A percentile compares a stretch with the other conserved stretches of the same genome.
Evolutionary conservation across 2,797 vertebrate species (phyloP).

Genomic region (Sphaeramia orbicularis): DNA sequence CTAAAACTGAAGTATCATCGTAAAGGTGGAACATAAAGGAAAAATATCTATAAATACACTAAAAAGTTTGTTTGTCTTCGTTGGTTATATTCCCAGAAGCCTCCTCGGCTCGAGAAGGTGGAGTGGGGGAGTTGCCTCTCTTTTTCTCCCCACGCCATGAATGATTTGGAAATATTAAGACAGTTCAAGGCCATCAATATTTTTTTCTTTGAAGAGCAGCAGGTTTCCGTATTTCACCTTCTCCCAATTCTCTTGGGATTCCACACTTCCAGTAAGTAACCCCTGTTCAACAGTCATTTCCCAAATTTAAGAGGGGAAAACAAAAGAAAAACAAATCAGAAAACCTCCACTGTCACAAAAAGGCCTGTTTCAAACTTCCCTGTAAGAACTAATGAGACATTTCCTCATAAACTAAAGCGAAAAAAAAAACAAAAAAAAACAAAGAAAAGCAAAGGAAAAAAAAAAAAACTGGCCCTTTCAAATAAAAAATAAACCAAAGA

Average conservation of each 20-base stretch:
- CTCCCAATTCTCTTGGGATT: conserved; percentile 77
- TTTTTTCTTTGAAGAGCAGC: conserved; percentile 90
- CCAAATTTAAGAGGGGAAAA: conserved; percentile 69
- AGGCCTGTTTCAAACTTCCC: conserved; percentile 64
- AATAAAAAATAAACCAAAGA: conserved; percentile 53
- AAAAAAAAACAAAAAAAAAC: conserved; percentile 16
- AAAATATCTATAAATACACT: conserved; percentile 89
- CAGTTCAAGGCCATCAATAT: conserved; percentile 90
- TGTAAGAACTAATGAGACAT: conserved; percentile 60
- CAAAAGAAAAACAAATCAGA: conserved; percentile 62
- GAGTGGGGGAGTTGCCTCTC: conserved; percentile 63
- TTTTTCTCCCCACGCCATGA: conserved; percentile 68
- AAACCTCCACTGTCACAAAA: conserved; percentile 75
- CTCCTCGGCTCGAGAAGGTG: conserved; percentile 80
- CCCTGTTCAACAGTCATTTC: conserved; percentile 81
- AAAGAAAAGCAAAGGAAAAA: conserved; percentile 60
- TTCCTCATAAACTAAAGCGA: conserved; percentile 59
- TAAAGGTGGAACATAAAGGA: conserved; percentile 80
- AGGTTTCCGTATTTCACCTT: conserved; percentile 88
- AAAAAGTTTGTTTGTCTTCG: conserved; percentile 87
- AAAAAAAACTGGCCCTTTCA: conserved; percentile 81
- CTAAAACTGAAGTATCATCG: conserved; percentile 82
- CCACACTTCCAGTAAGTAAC: conserved; percentile 79
- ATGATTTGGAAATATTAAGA: conserved; percentile 89
- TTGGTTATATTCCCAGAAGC: conserved; percentile 86